Evolutionary conservation across 2,797 vertebrate species (phyloP), one percentile per base, ranked within the genome.

Genomic region (Gymnopithys bicolor): DNA sequence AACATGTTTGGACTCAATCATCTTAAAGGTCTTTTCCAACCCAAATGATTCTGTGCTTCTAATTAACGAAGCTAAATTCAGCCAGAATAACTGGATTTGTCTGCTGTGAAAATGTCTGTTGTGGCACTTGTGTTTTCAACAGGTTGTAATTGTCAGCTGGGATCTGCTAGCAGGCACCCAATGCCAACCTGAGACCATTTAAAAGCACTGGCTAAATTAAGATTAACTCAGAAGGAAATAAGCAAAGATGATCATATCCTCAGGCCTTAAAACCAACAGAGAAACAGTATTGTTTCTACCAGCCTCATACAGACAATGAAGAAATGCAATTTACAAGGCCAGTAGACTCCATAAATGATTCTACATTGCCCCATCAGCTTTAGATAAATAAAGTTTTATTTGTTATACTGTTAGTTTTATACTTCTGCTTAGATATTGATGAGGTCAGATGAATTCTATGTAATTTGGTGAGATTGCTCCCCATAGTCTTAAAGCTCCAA

Each of bases 291-390:
- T 64, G 9, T 41, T 90, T 62, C 64, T 68, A 41, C 32, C 70
- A 55, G 18, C 18, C 43, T 41, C 53, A 15, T 4, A 64, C 52
- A 74, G 90, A 64, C 46, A 86, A 37, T 27, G 19, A 71, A 64
- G 30, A 75, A 89, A 88, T 39, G 5, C 13, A 69, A 69, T 28
- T 25, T 46, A 11, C n/a, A 89, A 70, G 35, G 32, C 32, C 19
- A 28, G 11, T 33, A 67, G 30, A 41, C 11, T 4, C 22, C 43
- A 39, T 30, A 68, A 59, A 84, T 14, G 4, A 4, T 69, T 11
- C 33, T 78, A 70, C 1, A 5, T 60, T 15, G 1, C 3, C 8
- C 5, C 4, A 3, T 14, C 7, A 2, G 33, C 30, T 22, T 25
- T 6, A 39, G 5, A 55, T 59, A 52, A 56, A 46, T 59, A 32